phyloP scores from a whole-genome alignment of 2,888 invertebrate genomes.

The Netelia virgata region DNA sequence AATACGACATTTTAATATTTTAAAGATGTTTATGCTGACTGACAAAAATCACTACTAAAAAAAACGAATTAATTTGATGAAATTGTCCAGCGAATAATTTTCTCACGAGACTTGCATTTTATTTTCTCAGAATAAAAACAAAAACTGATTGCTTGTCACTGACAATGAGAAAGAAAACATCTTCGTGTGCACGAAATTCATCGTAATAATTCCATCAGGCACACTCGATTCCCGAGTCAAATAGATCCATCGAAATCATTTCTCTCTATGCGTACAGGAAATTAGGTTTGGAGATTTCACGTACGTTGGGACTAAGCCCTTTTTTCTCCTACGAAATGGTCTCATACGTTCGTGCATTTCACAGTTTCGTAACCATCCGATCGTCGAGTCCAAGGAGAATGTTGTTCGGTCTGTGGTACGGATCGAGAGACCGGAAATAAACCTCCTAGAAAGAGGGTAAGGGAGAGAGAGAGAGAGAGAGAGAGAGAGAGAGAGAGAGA shows the following conservation, averaged over 20 bases:
- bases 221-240: too few species aligned
- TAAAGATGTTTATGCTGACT: too few species aligned
- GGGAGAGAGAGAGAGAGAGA: slow-evolving; percentile 18
- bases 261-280: slow-evolving; percentile 76
- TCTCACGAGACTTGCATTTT: too few species aligned
- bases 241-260: background rate
- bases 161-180: too few species aligned
- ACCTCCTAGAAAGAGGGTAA: slow-evolving; percentile 59
- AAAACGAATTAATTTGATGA: too few species aligned
- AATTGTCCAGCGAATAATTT: too few species aligned
- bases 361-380: slow-evolving; percentile 36
- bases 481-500: slow-evolving; percentile 31
- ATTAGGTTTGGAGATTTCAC: slow-evolving; percentile 81
- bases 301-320: slow-evolving; percentile 73
- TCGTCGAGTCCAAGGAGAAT: slow-evolving; percentile 35
- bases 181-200: too few species aligned
- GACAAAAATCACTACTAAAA: too few species aligned
- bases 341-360: slow-evolving; percentile 37
- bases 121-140: too few species aligned
- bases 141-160: too few species aligned
- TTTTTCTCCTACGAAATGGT: slow-evolving; percentile 72
- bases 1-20: background rate
- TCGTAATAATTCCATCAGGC: too few species aligned
- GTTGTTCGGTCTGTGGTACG: slow-evolving; percentile 52
- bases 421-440: slow-evolving; percentile 77